Percentiles rank a stretch among this genome's conserved stretches.
Conservation (phyloP, 1,140 invertebrate genomes). For the Hycleus cichorii region DNA sequence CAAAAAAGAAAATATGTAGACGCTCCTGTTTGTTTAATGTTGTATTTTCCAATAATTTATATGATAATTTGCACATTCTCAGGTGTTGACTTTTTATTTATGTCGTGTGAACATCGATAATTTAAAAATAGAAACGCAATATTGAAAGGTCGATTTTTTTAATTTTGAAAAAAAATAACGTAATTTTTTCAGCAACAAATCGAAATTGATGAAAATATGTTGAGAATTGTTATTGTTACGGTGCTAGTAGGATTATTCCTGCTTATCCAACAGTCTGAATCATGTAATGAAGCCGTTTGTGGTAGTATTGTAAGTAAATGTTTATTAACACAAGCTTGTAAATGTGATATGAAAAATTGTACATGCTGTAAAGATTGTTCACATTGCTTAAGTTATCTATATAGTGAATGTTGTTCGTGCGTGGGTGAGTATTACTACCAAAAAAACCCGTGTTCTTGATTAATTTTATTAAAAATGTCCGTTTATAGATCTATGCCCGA, state of each 20-base stretch:
- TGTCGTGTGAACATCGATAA: too few relatives aligned
- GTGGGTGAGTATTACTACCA: constrained; percentile 62
- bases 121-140: too few relatives aligned
- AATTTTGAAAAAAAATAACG: too few relatives aligned
- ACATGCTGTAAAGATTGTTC: constrained; percentile 90
- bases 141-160: too few relatives aligned
- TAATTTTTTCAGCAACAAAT: too few relatives aligned
- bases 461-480: not conserved
- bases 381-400: constrained; percentile 79
- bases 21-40: too few relatives aligned
- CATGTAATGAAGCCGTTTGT: constrained; percentile 76
- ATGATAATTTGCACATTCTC: not conserved
- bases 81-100: not conserved
- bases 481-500: constrained; percentile 75
- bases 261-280: constrained; percentile 12
- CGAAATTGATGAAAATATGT: constrained; percentile 8
- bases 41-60: not conserved
- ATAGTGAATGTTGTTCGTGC: constrained; percentile 91
- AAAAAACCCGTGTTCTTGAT: not conserved
- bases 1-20: too few relatives aligned
- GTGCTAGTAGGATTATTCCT: constrained; percentile 7
- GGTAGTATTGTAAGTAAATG: constrained; percentile 93
- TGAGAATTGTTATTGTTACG: constrained; percentile 10
- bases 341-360: constrained; percentile 83
- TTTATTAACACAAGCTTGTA: constrained; percentile 90